phyloP scores from a whole-genome alignment of 2,113 vertebrate species.

The Danio rerio region DNA sequence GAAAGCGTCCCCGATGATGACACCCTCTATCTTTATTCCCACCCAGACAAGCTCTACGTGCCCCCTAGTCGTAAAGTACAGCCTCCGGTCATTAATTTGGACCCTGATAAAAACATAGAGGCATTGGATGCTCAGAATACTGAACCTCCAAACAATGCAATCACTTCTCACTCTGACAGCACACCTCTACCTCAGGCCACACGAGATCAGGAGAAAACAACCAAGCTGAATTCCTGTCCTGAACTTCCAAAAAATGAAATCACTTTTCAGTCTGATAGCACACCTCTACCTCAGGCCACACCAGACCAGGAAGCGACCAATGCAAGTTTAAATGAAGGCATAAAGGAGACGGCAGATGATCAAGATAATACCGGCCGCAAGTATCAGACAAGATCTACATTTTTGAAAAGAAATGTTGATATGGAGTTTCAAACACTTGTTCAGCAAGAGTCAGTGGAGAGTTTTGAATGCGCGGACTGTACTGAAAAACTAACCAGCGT shows the following conservation, averaged over 20 bases:
- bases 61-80: constrained; percentile 17
- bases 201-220: neutral
- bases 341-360: neutral
- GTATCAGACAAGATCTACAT: neutral
- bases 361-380: neutral
- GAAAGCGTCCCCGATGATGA: constrained; percentile 42
- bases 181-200: constrained; percentile 42
- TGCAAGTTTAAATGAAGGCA: neutral
- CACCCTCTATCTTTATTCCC: constrained; percentile 58
- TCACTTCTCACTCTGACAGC: neutral
- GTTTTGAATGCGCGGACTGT: constrained; percentile 55
- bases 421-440: constrained; percentile 10
- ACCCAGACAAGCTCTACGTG: constrained; percentile 61
- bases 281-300: constrained; percentile 42
- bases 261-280: neutral
- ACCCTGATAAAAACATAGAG: constrained; percentile 11
- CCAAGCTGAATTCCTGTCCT: neutral
- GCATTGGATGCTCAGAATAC: neutral
- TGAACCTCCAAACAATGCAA: neutral
- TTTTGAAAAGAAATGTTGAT: constrained; percentile 40
- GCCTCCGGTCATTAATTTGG: constrained; percentile 24
- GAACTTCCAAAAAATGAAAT: neutral
- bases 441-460: neutral
- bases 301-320: neutral
- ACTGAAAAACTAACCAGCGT: constrained; percentile 39